These are phyloP conservation scores for Eurypyga helias DNA, from an alignment of 2,113 vertebrate genomes.

Conservation along the genomic window DNA sequence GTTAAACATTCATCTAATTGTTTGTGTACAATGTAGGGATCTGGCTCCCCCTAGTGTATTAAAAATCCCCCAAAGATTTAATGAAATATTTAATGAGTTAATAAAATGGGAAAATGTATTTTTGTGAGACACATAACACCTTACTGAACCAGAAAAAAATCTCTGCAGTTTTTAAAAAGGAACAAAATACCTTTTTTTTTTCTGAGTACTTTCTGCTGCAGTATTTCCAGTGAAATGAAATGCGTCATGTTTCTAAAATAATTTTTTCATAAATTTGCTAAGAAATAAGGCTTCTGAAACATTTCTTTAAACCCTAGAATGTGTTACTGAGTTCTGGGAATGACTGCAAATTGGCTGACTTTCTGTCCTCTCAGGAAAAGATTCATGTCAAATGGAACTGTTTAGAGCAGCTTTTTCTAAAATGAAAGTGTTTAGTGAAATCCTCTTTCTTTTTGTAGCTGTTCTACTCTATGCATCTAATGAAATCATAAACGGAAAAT, in stretches of 20 bases:
- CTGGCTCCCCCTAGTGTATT: conserved; percentile 84
- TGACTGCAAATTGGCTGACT: not conserved
- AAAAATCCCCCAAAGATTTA: conserved; percentile 64
- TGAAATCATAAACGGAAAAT: conserved; percentile 86
- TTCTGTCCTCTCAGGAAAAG: conserved; percentile 11
- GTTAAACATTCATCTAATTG: conserved; percentile 38
- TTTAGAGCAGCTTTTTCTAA: conserved; percentile 50
- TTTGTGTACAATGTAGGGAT: conserved; percentile 71
- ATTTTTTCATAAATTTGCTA: not conserved
- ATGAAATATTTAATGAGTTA: conserved; percentile 66
- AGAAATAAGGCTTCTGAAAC: not conserved
- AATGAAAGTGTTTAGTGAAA: conserved; percentile 61
- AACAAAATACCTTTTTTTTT: not conserved
- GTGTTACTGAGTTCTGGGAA: not conserved
- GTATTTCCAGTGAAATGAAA: not conserved
- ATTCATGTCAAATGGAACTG: conserved; percentile 37
- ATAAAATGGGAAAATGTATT: conserved; percentile 5
- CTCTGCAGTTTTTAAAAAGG: not conserved
- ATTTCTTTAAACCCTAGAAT: not conserved
- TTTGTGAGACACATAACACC: not conserved
- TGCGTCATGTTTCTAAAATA: not conserved
- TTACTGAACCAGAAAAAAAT: not conserved
- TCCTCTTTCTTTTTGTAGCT: conserved; percentile 72
- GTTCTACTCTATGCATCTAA: conserved; percentile 72
- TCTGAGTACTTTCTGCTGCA: not conserved